Evolutionary conservation across 2,797 vertebrate genomes (phyloP).

Genomic region (Avahi laniger): DNA sequence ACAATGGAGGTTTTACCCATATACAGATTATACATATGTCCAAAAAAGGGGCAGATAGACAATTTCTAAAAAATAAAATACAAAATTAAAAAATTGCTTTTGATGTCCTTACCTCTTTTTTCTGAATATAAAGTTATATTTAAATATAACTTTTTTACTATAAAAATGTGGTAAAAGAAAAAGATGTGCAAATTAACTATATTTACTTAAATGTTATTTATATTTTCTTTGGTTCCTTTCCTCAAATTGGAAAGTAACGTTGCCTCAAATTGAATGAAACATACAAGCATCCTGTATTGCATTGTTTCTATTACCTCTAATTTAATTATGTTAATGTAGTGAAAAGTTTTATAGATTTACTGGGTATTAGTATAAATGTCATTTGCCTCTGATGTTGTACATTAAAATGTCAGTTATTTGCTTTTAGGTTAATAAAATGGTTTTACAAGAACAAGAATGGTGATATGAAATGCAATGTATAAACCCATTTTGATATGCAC

Average conservation of each 20-base stretch:
- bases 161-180: constrained; percentile 21
- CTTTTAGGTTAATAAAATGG: constrained; percentile 80
- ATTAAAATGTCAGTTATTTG: constrained; percentile 81
- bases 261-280: constrained; percentile 35
- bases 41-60: neutral
- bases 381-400: constrained; percentile 74
- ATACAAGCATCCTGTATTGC: constrained; percentile 18
- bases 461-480: constrained; percentile 53
- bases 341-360: constrained; percentile 82
- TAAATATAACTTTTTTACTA: neutral
- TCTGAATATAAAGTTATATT: constrained; percentile 2
- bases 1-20: neutral
- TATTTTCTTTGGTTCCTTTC: constrained; percentile 42
- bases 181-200: neutral
- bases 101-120: neutral
- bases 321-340: constrained; percentile 79
- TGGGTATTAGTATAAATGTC: constrained; percentile 80
- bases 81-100: neutral
- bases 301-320: constrained; percentile 70
- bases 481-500: constrained; percentile 62
- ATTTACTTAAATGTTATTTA: constrained; percentile 46
- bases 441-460: constrained; percentile 70
- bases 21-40: neutral
- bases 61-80: neutral
- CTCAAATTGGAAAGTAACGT: constrained; percentile 38